Conservation (phyloP, 2,797 vertebrate genomes). For the Coluber constrictor region DNA sequence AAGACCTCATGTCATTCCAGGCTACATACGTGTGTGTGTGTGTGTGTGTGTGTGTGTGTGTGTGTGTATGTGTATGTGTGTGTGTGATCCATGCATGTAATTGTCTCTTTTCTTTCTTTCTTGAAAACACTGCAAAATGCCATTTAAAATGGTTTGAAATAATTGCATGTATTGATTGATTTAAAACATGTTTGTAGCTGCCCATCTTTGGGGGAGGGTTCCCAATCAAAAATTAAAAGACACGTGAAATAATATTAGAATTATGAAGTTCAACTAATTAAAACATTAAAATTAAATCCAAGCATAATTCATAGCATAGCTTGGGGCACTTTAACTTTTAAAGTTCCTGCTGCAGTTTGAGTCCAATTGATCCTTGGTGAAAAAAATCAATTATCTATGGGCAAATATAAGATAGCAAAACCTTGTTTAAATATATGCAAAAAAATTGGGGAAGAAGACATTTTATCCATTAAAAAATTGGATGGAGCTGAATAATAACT, state of each 20-base stretch:
- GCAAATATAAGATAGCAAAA: background rate
- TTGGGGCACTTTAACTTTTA: background rate
- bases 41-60: background rate
- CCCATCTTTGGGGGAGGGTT: background rate
- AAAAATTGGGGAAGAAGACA: background rate
- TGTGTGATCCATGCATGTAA: background rate
- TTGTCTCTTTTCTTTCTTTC: background rate
- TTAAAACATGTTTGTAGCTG: background rate
- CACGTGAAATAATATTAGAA: background rate
- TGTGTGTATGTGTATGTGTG: too few relatives aligned
- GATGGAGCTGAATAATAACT: background rate
- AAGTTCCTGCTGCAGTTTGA: background rate
- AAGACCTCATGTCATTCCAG: conserved; percentile 29
- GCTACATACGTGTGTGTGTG: conserved; percentile 4
- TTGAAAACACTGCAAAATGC: background rate
- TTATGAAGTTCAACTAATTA: background rate
- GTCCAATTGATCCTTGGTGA: background rate
- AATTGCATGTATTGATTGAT: background rate
- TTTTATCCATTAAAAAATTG: background rate
- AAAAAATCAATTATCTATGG: background rate
- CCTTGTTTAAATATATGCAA: background rate
- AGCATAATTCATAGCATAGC: background rate
- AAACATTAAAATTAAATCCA: background rate
- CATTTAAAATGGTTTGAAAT: background rate
- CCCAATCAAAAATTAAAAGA: background rate